Evolutionary conservation across 2,888 invertebrate species (phyloP).

Genomic region (Stenichneumon culpator): DNA sequence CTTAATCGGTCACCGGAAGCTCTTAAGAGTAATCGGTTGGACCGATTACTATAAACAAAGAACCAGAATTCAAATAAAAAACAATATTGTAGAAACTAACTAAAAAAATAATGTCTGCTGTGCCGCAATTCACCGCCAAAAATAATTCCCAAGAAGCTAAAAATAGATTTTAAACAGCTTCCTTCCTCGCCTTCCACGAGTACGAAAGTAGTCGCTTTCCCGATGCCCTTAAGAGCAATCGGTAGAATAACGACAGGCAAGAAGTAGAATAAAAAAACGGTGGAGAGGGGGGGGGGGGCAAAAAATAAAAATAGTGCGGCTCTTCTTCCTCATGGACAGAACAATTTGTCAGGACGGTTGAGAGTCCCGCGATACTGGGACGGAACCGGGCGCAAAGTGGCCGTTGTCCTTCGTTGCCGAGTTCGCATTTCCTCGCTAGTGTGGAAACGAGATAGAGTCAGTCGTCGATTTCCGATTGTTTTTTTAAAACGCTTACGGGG

Average conservation of each 20-base stretch:
- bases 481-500: constrained; percentile 66
- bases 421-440: constrained; percentile 35
- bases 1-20: no score
- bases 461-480: constrained; percentile 83
- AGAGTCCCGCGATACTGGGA: constrained; percentile 70
- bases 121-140: neutral
- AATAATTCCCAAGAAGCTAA: neutral
- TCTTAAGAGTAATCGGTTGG: no score
- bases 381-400: constrained; percentile 60
- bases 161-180: neutral
- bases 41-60: no score
- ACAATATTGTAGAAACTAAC: no score
- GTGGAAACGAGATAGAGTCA: constrained; percentile 54
- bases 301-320: constrained; percentile 39
- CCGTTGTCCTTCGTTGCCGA: constrained; percentile 53
- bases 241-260: constrained; percentile 1
- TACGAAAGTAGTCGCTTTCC: neutral
- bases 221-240: neutral
- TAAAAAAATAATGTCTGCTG: no score
- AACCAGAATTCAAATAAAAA: no score
- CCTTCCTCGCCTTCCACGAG: neutral
- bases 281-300: neutral
- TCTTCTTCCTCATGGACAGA: constrained; percentile 48
- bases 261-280: constrained; percentile 6
- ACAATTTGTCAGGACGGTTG: constrained; percentile 74